Conservation (phyloP, 2,888 invertebrate species). For the Oscheius sp. region DNA sequence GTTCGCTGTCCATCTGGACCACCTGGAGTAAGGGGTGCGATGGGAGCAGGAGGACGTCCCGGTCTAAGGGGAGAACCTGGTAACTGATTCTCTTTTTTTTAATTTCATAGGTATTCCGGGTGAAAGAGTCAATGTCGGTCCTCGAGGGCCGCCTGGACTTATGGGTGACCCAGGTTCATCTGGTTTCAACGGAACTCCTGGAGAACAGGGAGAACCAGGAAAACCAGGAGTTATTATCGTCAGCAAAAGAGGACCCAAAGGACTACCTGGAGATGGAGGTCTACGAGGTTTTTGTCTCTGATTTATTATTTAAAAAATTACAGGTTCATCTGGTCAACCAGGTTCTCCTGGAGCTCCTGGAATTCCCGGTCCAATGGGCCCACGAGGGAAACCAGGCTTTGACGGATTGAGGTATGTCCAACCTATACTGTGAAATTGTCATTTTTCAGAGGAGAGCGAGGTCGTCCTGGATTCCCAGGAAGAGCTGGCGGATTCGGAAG, state of each 20-base stretch:
- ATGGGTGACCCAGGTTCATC: constrained; percentile 2
- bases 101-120: constrained; percentile 7
- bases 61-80: constrained; percentile 34
- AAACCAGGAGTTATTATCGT: constrained; percentile 1
- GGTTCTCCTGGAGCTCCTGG: constrained; percentile 8
- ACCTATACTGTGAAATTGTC: not conserved
- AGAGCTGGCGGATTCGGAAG: not conserved
- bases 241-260: constrained; percentile 8
- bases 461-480: constrained; percentile 4
- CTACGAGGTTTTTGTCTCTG: not conserved
- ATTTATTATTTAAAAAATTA: not conserved
- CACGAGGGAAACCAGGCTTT: constrained; percentile 4
- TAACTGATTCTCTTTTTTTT: not conserved
- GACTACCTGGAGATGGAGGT: constrained; percentile 16
- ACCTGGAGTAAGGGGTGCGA: constrained; percentile 38
- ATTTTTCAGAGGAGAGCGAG: not conserved
- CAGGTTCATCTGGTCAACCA: constrained; percentile 9
- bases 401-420: not conserved
- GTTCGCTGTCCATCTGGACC: constrained; percentile 44
- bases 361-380: constrained; percentile 21
- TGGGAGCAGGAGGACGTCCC: constrained; percentile 31
- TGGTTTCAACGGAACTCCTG: constrained; percentile 5
- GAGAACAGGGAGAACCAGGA: not conserved
- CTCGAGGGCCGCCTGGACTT: constrained; percentile 10
- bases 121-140: not conserved